These are phyloP conservation scores for Scomber scombrus DNA, from an alignment of 2,113 vertebrate genomes.

Conservation along the genomic window DNA sequence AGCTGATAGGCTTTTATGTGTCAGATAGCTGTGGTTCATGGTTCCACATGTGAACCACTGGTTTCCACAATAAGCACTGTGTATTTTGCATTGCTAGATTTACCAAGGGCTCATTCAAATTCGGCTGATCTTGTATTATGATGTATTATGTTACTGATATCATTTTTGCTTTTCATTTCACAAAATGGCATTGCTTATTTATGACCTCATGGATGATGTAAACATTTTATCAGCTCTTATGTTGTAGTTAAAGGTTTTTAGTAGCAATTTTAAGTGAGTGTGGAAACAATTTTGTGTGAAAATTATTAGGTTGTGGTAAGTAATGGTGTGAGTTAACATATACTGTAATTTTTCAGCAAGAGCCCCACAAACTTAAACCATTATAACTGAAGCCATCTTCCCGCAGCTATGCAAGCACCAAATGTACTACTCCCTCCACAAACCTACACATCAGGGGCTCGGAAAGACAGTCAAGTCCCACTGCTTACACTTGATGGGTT, in stretches of 20 bases:
- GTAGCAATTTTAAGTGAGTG: constrained; percentile 43
- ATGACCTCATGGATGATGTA: constrained; percentile 33
- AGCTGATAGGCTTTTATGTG: background rate
- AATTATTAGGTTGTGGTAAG: constrained; percentile 56
- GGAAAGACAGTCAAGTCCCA: constrained; percentile 56
- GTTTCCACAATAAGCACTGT: constrained; percentile 10
- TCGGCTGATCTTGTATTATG: background rate
- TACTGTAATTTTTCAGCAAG: constrained; percentile 27
- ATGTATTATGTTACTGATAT: constrained; percentile 3
- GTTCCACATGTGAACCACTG: background rate
- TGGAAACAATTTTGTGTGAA: constrained; percentile 34
- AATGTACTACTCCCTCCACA: background rate
- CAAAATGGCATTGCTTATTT: constrained; percentile 27
- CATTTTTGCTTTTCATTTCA: constrained; percentile 29
- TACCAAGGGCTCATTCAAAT: background rate
- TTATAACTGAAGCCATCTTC: constrained; percentile 54
- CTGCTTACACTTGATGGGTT: constrained; percentile 66
- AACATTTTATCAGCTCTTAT: constrained; percentile 8
- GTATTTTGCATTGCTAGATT: background rate
- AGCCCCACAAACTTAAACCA: constrained; percentile 18
- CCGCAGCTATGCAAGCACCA: constrained; percentile 60
- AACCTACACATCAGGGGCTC: background rate
- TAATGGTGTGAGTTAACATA: constrained; percentile 58
- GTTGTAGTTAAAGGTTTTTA: constrained; percentile 45
- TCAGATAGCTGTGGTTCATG: background rate